Base-by-base conservation (phyloP, 2,888 invertebrate species). In the Troides oblongomaculatus region DNA sequence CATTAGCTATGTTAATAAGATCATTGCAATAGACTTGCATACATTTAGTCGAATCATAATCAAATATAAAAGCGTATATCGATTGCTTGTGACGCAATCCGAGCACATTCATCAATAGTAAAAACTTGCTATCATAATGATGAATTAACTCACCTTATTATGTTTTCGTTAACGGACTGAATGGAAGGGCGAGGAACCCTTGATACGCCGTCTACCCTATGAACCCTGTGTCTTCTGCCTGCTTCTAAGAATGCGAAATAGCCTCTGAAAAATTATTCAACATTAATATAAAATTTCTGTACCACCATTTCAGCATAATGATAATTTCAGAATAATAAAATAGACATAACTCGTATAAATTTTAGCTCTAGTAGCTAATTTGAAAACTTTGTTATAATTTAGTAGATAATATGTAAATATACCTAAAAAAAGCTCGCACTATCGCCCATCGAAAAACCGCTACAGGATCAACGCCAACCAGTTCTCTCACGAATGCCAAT, bases 361-460 rank as follows among this genome's bases (percentile, higher is more conserved):
- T 30, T 21, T 21, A 21, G 21, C 21, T 21, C 21, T 30, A 30
- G 30, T 30, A 30, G 30, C 3, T 30, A 3, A 30, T 30, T 30
- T 3, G 30, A 30, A 30, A 30, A 30, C 5, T 30, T 30, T 5
- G 30, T 30, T 3, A 30, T 30, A 30, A 30, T 30, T 30, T 30
- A 30, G 30, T 30, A 5, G 30, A 30, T 30, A 30, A 30, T 30
- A 30, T 30, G 30, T 30, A 30, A 30, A 30, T 30, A 30, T 67
- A 93, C 93, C 93, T 92, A 86, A 97, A 97, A 90, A 98, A 97
- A 1, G 98, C 97, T 72, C 98, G 93, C 23, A 98, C 95, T 75
- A 98, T 97, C 12, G 98, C 98, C 98, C 98, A 98, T 69, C 98
- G 94, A 83, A 97, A 98, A 39, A 97, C 97, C 2, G 98, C 98